phyloP scores from a whole-genome alignment of 2,888 invertebrate genomes.

The Gymnosoma rotundatum region DNA sequence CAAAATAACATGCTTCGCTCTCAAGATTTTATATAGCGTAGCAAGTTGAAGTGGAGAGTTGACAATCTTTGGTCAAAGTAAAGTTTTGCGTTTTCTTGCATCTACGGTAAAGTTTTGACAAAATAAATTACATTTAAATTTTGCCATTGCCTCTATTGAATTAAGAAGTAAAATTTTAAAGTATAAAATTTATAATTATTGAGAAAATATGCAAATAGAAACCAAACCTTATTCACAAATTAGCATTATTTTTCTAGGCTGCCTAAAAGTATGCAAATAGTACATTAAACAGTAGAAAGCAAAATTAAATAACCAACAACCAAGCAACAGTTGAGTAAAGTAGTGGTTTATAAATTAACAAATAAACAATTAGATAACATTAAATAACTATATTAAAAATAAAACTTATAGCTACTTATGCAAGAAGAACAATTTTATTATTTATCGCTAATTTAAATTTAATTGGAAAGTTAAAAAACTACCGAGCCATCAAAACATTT shows the following conservation, averaged over 20 bases:
- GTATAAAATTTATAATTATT: slow-evolving; percentile 6
- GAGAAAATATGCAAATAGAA: slow-evolving; percentile 25
- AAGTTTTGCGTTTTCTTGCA: no score
- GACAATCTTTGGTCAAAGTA: no score
- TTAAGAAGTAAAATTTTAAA: not conserved
- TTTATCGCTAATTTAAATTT: slow-evolving; percentile 4
- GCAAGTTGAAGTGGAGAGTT: no score
- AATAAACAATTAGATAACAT: not conserved
- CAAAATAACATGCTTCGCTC: no score
- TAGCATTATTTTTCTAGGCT: slow-evolving; percentile 35
- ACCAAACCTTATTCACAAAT: slow-evolving; percentile 7
- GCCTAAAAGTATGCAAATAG: slow-evolving; percentile 51
- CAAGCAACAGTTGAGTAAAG: not conserved
- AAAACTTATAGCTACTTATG: slow-evolving; percentile 2
- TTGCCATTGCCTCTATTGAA: slow-evolving; percentile 10
- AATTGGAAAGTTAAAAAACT: slow-evolving; percentile 48
- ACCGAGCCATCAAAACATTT: slow-evolving; percentile 63
- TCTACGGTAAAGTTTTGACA: not conserved
- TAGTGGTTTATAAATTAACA: slow-evolving; percentile 8
- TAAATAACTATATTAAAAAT: slow-evolving; percentile 14
- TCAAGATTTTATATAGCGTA: no score
- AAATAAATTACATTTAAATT: slow-evolving; percentile 11
- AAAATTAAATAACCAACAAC: slow-evolving; percentile 41
- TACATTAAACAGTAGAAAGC: slow-evolving; percentile 42
- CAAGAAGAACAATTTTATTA: not conserved